phyloP scores from a whole-genome alignment of 2,797 vertebrate species.

The Pipistrellus nathusii region DNA sequence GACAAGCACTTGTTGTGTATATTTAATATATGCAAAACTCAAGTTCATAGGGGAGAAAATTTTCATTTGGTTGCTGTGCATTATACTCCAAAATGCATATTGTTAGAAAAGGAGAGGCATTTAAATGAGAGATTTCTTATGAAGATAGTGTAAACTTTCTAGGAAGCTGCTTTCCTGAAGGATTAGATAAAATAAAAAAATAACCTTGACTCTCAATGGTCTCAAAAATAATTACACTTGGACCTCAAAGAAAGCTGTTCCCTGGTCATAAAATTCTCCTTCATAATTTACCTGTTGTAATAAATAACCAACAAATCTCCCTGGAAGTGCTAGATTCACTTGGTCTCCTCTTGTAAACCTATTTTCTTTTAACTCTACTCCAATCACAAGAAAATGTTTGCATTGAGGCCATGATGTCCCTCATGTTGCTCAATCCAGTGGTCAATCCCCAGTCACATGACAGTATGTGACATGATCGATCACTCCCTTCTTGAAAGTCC shows the following conservation, averaged over 20 bases:
- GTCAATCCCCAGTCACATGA: not conserved
- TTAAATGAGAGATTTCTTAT: not conserved
- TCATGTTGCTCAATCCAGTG: not conserved
- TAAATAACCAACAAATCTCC: not conserved
- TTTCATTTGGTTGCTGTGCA: not conserved
- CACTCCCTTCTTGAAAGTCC: not conserved
- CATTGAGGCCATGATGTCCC: not conserved
- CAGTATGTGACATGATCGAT: not conserved
- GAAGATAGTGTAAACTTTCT: slow-evolving; percentile 21
- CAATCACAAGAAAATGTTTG: not conserved
- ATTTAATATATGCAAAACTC: not conserved
- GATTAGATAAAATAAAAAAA: not conserved
- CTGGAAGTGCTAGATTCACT: not conserved
- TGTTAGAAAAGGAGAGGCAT: slow-evolving; percentile 5
- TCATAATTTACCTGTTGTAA: not conserved
- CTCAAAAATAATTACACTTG: not conserved
- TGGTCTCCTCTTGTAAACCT: not conserved
- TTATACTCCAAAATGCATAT: not conserved
- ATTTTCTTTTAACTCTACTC: not conserved
- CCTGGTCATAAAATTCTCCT: not conserved
- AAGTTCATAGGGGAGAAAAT: not conserved
- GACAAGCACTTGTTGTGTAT: not conserved
- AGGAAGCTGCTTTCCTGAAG: slow-evolving; percentile 35
- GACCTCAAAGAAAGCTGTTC: not conserved
- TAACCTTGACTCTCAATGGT: not conserved